Evolutionary conservation across 2,797 vertebrate species (phyloP).

Genomic region (Hydrophis major): DNA sequence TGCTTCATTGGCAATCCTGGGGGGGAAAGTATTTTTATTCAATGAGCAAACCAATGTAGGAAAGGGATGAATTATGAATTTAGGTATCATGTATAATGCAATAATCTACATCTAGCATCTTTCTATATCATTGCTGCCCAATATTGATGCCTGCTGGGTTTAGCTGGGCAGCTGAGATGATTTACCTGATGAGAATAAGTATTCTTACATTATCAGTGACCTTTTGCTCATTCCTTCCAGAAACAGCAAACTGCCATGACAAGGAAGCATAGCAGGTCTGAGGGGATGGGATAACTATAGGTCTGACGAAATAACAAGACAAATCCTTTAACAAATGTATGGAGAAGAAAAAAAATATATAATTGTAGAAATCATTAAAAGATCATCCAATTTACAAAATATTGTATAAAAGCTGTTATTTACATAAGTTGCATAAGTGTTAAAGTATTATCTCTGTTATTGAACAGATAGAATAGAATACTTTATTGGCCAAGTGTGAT

Average conservation of each 20-base stretch:
- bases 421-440: background rate
- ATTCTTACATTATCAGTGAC: background rate
- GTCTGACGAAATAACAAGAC: background rate
- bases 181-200: background rate
- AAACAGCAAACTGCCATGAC: background rate
- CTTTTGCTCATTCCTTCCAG: background rate
- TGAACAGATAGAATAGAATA: background rate
- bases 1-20: background rate
- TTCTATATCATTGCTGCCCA: background rate
- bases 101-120: background rate
- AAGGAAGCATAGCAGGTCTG: background rate
- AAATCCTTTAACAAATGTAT: background rate
- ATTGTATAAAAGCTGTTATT: rapidly evolving
- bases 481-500: no score
- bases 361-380: background rate
- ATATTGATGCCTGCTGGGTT: background rate
- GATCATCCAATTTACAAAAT: background rate
- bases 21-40: background rate
- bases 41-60: constrained; percentile 12
- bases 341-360: background rate
- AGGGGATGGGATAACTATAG: background rate
- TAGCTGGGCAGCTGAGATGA: background rate
- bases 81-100: background rate
- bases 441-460: constrained; percentile 25
- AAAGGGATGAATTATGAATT: background rate